phyloP scores from a whole-genome alignment of 2,797 vertebrate species.

The Loris lydekkerianus region DNA sequence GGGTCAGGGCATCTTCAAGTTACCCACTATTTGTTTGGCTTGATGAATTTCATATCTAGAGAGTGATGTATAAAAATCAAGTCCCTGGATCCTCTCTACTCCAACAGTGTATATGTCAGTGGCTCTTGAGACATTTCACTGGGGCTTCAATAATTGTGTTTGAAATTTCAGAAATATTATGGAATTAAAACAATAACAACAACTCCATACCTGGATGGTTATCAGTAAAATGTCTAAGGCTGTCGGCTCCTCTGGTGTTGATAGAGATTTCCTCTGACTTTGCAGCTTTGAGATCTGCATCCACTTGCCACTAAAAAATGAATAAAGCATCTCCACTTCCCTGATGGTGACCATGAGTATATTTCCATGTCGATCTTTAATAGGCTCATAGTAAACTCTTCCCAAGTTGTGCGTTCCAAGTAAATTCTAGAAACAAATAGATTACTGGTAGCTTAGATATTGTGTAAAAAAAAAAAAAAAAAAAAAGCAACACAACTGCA shows the following conservation, averaged over 20 bases:
- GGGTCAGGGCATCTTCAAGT: conserved; percentile 37
- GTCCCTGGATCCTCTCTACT: neutral
- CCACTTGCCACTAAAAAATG: conserved; percentile 96
- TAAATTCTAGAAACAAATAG: conserved; percentile 92
- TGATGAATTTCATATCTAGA: neutral
- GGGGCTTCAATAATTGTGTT: neutral
- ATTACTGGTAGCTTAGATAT: conserved; percentile 58
- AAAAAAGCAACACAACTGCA: neutral
- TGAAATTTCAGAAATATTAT: conserved; percentile 72
- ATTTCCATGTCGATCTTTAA: conserved; percentile 98
- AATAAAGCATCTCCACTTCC: conserved; percentile 95
- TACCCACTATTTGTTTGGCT: neutral
- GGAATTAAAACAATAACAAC: conserved; percentile 76
- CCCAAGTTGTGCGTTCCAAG: conserved; percentile 98
- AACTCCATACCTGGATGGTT: conserved; percentile 95
- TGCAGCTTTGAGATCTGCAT: conserved; percentile 97
- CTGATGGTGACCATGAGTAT: conserved; percentile 95
- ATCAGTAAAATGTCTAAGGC: conserved; percentile 98
- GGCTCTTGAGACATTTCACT: conserved; percentile 9
- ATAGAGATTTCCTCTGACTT: conserved; percentile 98
- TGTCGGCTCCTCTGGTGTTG: conserved; percentile 97
- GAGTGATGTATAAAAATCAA: neutral
- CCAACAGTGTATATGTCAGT: neutral
- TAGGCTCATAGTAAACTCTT: conserved; percentile 96
- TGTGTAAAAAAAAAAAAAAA: conserved; percentile 4